Base-by-base conservation (phyloP, 2,888 invertebrate genomes). In the Rotaria macrura region DNA sequence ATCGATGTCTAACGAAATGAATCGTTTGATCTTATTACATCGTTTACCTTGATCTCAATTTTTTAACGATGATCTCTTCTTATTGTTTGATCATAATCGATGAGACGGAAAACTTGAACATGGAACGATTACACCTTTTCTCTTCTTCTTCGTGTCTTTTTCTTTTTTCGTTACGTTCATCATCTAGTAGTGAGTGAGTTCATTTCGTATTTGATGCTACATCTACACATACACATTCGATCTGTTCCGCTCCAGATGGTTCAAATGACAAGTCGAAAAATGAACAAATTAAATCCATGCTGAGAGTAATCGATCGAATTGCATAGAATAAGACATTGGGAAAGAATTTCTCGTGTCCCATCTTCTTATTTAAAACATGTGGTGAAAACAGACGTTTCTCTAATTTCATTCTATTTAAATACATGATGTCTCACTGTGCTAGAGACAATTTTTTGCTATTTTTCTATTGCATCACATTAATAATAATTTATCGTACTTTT, bases 211-310 rank as follows among this genome's bases (percentile, higher is more conserved):
- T 57, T 57, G n/a, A 57, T 57, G 55, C 55, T 57, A 29, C 55
- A 57, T 14, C 49, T 49, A 54, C 4, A 57, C 55, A 57, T 9
- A 54, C 14, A 14, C n/a, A 57, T 57, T 57, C 55, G 55, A 57
- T 57, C 55, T 57, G 55, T 57, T 57, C 10, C 55, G 55, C 55
- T 29, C 55, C 55, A 57, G 55, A 57, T 57, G 55, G 9, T 57
- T 57, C n/a, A 57, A 29, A 57, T 57, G 55, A 57, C 55, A 57
- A 57, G n/a, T 57, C n/a, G 29, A 57, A 57, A 57, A 57, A 57
- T 57, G 55, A 57, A 57, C 55, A 57, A 57, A 57, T 57, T 57
- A 57, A 57, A 57, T 57, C 55, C 55, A 57, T 57, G 55, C 55
- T 57, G 55, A 29, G 55, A 57, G 25, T 29, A n/a, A 57, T 57